A percentile compares a stretch with the other conserved stretches of the same genome.
These are phyloP conservation scores for Sciaenops ocellatus DNA, from an alignment of 2,797 vertebrate species.

Conservation along the genomic window DNA sequence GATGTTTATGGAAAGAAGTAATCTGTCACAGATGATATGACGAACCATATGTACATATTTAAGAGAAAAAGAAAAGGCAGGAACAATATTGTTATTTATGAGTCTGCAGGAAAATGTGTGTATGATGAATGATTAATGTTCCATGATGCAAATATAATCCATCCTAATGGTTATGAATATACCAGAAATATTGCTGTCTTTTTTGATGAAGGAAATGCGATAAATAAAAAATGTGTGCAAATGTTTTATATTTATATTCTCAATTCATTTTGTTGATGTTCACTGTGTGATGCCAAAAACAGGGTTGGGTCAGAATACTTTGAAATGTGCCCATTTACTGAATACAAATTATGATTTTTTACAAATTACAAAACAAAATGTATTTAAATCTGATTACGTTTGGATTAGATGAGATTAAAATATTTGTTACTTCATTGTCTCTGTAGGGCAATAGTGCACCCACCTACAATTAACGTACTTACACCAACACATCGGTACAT, in stretches of 20 bases:
- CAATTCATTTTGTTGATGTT: background rate
- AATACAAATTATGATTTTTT: too few species aligned
- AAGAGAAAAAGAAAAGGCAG: background rate
- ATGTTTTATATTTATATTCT: constrained; percentile 18
- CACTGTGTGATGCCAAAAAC: background rate
- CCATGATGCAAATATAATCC: constrained; percentile 15
- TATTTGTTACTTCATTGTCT: too few species aligned
- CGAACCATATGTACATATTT: constrained; percentile 33
- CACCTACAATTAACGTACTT: too few species aligned
- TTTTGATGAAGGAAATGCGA: constrained; percentile 4
- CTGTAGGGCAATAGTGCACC: too few species aligned
- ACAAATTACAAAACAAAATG: too few species aligned
- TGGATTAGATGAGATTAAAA: too few species aligned
- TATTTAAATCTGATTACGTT: too few species aligned
- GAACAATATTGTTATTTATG: constrained; percentile 21
- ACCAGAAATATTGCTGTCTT: constrained; percentile 14
- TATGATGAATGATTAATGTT: constrained; percentile 44
- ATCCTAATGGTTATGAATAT: constrained; percentile 20
- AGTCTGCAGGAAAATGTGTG: constrained; percentile 20
- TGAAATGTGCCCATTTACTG: too few species aligned
- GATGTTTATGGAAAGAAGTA: background rate
- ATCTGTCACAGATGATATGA: constrained; percentile 6
- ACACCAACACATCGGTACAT: too few species aligned
- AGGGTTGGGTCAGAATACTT: too few species aligned
- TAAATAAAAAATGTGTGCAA: constrained; percentile 26